phyloP scores from a whole-genome alignment of 2,113 vertebrate genomes.

The Syngnathus typhle region DNA sequence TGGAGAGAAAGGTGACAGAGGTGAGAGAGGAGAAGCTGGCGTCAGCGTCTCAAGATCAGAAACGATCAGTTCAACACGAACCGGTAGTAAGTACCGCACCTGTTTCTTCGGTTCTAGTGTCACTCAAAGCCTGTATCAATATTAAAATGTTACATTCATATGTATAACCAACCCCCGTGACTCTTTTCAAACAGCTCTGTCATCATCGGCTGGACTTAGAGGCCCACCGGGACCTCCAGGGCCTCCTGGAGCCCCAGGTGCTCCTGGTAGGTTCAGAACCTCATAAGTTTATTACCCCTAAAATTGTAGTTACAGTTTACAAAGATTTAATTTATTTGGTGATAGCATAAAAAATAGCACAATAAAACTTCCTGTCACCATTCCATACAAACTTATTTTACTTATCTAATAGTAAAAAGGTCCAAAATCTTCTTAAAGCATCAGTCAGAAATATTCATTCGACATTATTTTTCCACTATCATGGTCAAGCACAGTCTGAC shows the following conservation, averaged over 20 bases:
- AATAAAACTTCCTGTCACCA: too few species aligned
- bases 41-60: conserved; percentile 48
- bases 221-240: conserved; percentile 63
- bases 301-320: background rate
- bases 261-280: conserved; percentile 26
- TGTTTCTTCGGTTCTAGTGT: background rate
- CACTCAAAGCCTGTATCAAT: background rate
- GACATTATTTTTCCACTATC: too few species aligned
- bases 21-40: conserved; percentile 53
- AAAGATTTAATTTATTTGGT: too few species aligned
- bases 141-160: background rate
- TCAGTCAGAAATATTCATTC: too few species aligned
- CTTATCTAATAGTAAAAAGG: too few species aligned
- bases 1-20: conserved; percentile 40
- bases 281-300: background rate
- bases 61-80: conserved; percentile 32
- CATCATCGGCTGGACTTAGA: conserved; percentile 23
- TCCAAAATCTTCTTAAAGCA: too few species aligned
- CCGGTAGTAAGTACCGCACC: conserved; percentile 37
- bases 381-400: too few species aligned
- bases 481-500: too few species aligned
- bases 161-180: background rate
- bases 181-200: conserved; percentile 14
- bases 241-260: conserved; percentile 49
- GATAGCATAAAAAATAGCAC: too few species aligned